These are phyloP conservation scores for Vannuccia rotundouncinata DNA, from an alignment of 2,888 invertebrate species.

Conservation along the genomic window DNA sequence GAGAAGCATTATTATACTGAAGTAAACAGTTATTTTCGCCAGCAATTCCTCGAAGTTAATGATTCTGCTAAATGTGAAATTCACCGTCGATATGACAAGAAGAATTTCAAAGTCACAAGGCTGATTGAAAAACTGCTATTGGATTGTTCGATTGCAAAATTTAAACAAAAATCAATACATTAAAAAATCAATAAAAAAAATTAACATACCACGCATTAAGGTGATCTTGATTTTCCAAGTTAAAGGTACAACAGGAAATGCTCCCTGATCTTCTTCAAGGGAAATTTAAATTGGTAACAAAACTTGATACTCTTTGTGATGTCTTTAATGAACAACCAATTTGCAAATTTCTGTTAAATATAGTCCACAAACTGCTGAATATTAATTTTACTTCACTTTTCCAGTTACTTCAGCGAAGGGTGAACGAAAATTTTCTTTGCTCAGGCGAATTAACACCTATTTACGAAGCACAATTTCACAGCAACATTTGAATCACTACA, in stretches of 20 bases:
- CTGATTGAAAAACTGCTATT: not conserved
- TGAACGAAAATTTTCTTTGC: not conserved
- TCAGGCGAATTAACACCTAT: not conserved
- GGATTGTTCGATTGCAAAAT: not conserved
- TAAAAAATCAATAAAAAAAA: no score
- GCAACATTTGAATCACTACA: constrained; percentile 12
- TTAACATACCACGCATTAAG: not conserved
- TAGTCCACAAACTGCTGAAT: constrained; percentile 9
- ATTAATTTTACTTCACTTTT: constrained; percentile 21
- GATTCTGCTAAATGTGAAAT: not conserved
- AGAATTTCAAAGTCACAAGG: not conserved
- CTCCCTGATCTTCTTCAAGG: constrained; percentile 21
- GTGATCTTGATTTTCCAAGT: constrained; percentile 6
- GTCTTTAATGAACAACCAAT: constrained; percentile 24
- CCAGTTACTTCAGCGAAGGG: constrained; percentile 1
- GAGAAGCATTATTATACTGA: not conserved
- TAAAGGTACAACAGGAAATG: constrained; percentile 11
- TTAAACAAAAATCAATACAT: not conserved
- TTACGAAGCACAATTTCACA: constrained; percentile 1
- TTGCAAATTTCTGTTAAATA: constrained; percentile 12
- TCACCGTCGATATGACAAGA: not conserved
- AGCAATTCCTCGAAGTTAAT: not conserved
- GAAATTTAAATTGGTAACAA: constrained; percentile 2
- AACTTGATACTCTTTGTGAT: constrained; percentile 10
- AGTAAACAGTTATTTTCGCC: not conserved